These are phyloP conservation scores for Spilogale gracilis DNA, from an alignment of 2,113 vertebrate genomes.

Conservation along the genomic window DNA sequence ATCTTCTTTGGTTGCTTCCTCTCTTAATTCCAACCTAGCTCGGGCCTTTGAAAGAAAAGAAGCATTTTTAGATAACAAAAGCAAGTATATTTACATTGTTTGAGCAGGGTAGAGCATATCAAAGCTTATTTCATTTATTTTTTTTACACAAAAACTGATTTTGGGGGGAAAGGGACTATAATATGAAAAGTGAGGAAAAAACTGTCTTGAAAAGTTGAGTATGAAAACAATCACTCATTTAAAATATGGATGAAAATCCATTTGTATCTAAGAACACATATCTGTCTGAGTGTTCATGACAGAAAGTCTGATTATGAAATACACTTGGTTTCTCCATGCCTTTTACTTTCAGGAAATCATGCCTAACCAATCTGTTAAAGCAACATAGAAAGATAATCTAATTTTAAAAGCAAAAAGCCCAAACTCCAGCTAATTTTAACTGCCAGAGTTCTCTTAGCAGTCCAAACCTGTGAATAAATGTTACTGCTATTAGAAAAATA, in stretches of 20 bases:
- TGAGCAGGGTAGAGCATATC: background rate
- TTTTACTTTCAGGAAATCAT: constrained; percentile 64
- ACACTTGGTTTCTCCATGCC: constrained; percentile 24
- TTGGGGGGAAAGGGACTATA: background rate
- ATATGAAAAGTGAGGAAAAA: constrained; percentile 20
- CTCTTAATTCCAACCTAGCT: constrained; percentile 96
- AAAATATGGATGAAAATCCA: constrained; percentile 23
- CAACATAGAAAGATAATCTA: constrained; percentile 1
- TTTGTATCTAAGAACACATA: constrained; percentile 46
- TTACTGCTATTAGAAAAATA: background rate
- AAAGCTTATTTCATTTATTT: constrained; percentile 38
- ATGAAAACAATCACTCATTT: constrained; percentile 14
- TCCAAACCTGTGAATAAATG: background rate
- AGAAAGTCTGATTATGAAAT: constrained; percentile 53
- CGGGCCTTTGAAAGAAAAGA: constrained; percentile 90
- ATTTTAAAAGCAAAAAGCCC: constrained; percentile 56
- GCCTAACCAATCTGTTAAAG: constrained; percentile 40
- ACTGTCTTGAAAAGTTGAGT: background rate
- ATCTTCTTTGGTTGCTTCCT: constrained; percentile 93
- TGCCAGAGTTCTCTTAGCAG: background rate
- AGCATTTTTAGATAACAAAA: constrained; percentile 52
- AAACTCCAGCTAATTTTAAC: constrained; percentile 15
- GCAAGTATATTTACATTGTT: constrained; percentile 15
- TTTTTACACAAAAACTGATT: constrained; percentile 57
- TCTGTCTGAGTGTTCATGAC: constrained; percentile 35